Evolutionary conservation across 2,888 invertebrate species (phyloP), one percentile per base, ranked within the genome.

Genomic region (Torymus texanus): DNA sequence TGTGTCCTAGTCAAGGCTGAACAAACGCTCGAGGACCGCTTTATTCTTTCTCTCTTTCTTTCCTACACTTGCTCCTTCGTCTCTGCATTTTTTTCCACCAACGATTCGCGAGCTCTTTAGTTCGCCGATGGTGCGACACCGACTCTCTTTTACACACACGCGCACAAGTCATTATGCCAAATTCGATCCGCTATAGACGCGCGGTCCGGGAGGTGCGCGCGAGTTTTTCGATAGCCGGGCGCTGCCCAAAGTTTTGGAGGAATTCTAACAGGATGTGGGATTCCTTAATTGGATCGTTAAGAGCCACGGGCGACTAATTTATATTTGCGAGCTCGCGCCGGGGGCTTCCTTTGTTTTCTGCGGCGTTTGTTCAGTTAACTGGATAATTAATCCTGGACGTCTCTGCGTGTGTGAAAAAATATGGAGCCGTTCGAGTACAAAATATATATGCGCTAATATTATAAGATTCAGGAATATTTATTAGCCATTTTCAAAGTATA

Each of bases 1-100:
- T 24, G 62, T 62, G 68, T 76, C 70, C 70, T 76, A 78, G 72
- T 72, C 72, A 78, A 72, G 77, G 77, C 65, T 72, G 18, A 41
- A 41, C 41, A 41, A 41, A 41, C 41, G 41, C 41, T 41, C 41
- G 41, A 41, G 41, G 41, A 41, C 41, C 41, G 41, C 41, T 41
- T 41, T 41, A 41, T 41, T 41, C 1, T 41, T 8, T 41, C 50
- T 70, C 16, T 70, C 29, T 21, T 18, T 70, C 16, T 4, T 56
- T 16, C 68, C 55, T 55, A 18, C 51, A 18, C 51, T 18, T 8
- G 21, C 13, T 58, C 61, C 53, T 53, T 18, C 21, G 16, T 14
- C 24, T 50, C 3, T 71, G 8, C 59, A n/a, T n/a, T 58, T 14
- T 55, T 29, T 12, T 29, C 11, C 21, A 14, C n/a, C 5, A 5